A percentile compares a stretch with the other conserved stretches of the same genome.
Evolutionary conservation across 2,888 invertebrate genomes (phyloP).

Genomic region (Drosophila mulleri): DNA sequence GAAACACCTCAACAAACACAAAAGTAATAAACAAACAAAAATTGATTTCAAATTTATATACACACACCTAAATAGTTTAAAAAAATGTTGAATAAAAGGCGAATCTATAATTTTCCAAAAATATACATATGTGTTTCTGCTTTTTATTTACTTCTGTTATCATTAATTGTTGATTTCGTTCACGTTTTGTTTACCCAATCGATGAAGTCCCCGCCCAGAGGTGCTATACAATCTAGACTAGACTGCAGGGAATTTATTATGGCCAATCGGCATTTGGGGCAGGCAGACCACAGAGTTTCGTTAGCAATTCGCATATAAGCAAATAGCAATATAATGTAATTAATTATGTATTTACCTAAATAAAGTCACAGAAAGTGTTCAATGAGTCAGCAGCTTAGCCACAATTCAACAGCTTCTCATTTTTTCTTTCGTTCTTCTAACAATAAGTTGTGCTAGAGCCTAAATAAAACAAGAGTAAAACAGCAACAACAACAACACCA

Average conservation of each 20-base stretch:
- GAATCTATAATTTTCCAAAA: constrained; percentile 56
- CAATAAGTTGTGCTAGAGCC: constrained; percentile 13
- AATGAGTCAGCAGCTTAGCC: constrained; percentile 49
- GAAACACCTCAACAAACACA: constrained; percentile 20
- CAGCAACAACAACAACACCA: constrained; percentile 35
- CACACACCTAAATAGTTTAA: constrained; percentile 50
- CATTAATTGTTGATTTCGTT: constrained; percentile 4
- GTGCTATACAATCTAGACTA: constrained; percentile 59
- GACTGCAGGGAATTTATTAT: constrained; percentile 19
- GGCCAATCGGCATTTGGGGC: constrained; percentile 16
- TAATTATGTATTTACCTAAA: constrained; percentile 37
- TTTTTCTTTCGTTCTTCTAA: constrained; percentile 8
- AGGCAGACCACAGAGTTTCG: constrained; percentile 26
- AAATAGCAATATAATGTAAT: constrained; percentile 31
- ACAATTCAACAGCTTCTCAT: neutral
- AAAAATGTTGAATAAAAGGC: constrained; percentile 58
- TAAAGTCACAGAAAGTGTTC: constrained; percentile 74
- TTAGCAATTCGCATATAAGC: constrained; percentile 21
- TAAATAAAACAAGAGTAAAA: constrained; percentile 11
- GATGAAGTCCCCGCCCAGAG: constrained; percentile 47
- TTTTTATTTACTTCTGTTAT: constrained; percentile 16
- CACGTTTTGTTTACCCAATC: constrained; percentile 2
- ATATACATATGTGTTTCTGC: constrained; percentile 30
- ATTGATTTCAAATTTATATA: constrained; percentile 55
- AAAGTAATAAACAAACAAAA: constrained; percentile 3